Evolutionary conservation across 2,888 invertebrate genomes (phyloP), one percentile per base, ranked within the genome.

Genomic region (Sphinx pinastri): DNA sequence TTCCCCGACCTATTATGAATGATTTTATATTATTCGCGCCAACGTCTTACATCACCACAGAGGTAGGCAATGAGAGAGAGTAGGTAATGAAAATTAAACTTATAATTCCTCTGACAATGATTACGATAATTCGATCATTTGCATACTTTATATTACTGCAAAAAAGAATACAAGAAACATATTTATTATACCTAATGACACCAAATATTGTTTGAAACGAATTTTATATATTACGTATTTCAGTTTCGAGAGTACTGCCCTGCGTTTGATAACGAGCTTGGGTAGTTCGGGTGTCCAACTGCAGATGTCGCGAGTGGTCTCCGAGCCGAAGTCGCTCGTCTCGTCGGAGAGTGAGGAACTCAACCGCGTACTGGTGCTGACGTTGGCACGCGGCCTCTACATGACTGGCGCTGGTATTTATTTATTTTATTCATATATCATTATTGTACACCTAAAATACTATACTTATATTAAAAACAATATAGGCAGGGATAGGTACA

Each of bases 261-360:
- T 98, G 55, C 95, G 98, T 6, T 91, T 98, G 70, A 98, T 98
- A 72, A 97, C 97, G 16, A 98, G 98, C 69, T 93, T 99, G 70
- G 98, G 98, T n/a, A 98, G 98, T 77, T 97, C 98, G 0, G 99
- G 99, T 84, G 98, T 99, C 0, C 99, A 99, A 84, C 97, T 98
- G 0, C 99, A 99, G 88, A 95, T 99, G 77, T 98, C 98, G 0
- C 95, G 98, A 57, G 97, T 98, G 81, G 95, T 98, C n/a, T 97
- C 96, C 16, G 99, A 99, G 80, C 97, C 97, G 0, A 99, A 99
- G 90, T 97, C 98, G 0, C 95, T 98, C 0, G 97, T 99, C 0
- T 99, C 98, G 0, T 96, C 97, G 0, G 99, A 99, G 89, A 99
- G 98, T 2, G 99, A 99, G 87, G 99, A 99, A 87, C 92, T 99